These are phyloP conservation scores for Polyergus mexicanus DNA, from an alignment of 1,140 invertebrate species.

Conservation along the genomic window DNA sequence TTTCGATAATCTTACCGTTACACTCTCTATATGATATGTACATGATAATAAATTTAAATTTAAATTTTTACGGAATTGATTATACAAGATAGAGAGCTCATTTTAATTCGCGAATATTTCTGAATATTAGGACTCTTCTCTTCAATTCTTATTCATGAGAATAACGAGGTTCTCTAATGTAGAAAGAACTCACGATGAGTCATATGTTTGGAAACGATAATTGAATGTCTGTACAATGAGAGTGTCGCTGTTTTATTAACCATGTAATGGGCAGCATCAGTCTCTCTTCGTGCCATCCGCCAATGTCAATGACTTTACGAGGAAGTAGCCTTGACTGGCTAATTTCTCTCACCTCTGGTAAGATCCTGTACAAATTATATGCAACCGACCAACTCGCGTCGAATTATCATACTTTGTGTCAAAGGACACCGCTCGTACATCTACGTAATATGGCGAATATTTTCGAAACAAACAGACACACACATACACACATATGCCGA, in stretches of 20 bases:
- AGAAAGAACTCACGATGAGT: constrained; percentile 24
- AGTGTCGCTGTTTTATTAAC: constrained; percentile 67
- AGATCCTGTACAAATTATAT: constrained; percentile 75
- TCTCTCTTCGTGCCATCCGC: constrained; percentile 63
- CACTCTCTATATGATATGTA: too few species aligned
- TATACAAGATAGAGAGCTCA: not conserved
- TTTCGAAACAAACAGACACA: not conserved
- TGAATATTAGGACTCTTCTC: not conserved
- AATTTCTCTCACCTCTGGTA: constrained; percentile 75
- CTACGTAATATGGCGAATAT: not conserved
- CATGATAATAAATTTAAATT: not conserved
- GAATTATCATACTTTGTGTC: constrained; percentile 18
- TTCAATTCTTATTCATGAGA: not conserved
- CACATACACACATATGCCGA: too few species aligned
- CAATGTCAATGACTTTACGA: constrained; percentile 81
- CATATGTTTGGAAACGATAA: constrained; percentile 37
- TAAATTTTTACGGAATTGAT: constrained; percentile 12
- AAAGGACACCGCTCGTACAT: constrained; percentile 63
- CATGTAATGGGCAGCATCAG: constrained; percentile 71
- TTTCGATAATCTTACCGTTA: too few species aligned
- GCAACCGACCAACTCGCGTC: constrained; percentile 63
- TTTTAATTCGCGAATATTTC: not conserved
- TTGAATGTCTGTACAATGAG: constrained; percentile 41
- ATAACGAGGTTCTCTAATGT: not conserved
- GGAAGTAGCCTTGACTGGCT: constrained; percentile 79